Evolutionary conservation across 2,797 vertebrate species (phyloP), one percentile per base, ranked within the genome.

Genomic region (Artibeus lituratus): DNA sequence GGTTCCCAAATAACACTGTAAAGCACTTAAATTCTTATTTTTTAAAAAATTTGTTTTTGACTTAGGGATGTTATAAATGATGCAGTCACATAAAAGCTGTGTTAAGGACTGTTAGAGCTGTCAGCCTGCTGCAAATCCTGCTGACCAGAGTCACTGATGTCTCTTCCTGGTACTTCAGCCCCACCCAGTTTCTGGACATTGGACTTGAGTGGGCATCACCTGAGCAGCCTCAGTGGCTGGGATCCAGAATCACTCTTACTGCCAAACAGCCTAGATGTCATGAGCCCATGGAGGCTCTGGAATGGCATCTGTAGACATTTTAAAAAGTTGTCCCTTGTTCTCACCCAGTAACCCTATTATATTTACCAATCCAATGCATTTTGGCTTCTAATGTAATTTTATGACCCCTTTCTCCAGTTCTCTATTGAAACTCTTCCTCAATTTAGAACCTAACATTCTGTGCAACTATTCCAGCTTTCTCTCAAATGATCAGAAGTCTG

Each of bases 311-410:
- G 6, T 10, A 10, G 1, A 35, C 29, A 22, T n/a, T n/a, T n/a
- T 67, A 65, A 81, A 49, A 49, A 55, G n/a, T 7, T 57, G 14
- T n/a, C n/a, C 18, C 21, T 85, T 18, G 32, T 72, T 93, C 42
- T 88, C 4, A 81, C 4, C 8, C 49, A 74, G 1, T 78, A 14
- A 39, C 16, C 19, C 11, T 44, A 19, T 37, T 67, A 51, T 47
- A 3, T 82, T 82, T 77, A 76, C 3, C 8, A 82, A 73, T 24
- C 55, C 21, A 83, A 26, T 42, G 19, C 26, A 55, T 74, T n/a
- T 74, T 87, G 22, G 10, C 24, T 90, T 84, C 55, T 90, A 80
- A 53, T 94, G 59, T 90, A 37, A 92, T 83, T 87, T 67, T 76
- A 19, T 92, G 18, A 37, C 16, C 57, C 78, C 4, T 22, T 62